A percentile compares a stretch with the other conserved stretches of the same genome.
Evolutionary conservation across 2,113 vertebrate species (phyloP).

Genomic region (Eretmochelys imbricata): DNA sequence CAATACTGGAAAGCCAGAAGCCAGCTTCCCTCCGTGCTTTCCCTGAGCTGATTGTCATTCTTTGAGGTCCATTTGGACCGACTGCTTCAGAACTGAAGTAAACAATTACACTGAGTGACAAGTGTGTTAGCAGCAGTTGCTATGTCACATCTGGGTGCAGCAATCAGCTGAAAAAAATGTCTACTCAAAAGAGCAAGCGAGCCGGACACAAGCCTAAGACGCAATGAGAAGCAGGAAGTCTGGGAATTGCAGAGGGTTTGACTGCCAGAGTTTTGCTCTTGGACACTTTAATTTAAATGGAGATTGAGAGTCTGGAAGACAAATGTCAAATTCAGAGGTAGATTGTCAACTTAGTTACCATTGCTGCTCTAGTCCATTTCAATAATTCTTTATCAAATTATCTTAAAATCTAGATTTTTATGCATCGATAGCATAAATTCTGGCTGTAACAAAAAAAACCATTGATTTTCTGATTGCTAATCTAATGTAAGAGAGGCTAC

Average conservation of each 20-base stretch:
- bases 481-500: background rate
- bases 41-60: background rate
- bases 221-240: background rate
- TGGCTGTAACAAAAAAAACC: background rate
- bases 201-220: background rate
- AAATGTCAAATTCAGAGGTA: background rate
- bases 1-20: background rate
- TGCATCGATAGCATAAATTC: slow-evolving; percentile 5
- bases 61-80: background rate
- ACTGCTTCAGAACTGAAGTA: background rate
- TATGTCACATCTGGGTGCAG: background rate
- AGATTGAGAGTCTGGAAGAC: background rate
- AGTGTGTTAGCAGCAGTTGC: background rate
- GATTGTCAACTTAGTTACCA: fast-evolving
- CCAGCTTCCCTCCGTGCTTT: background rate
- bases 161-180: background rate
- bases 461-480: background rate
- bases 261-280: background rate
- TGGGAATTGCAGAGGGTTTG: background rate
- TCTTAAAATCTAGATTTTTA: background rate
- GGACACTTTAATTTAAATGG: background rate
- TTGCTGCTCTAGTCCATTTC: background rate
- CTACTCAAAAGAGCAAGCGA: background rate
- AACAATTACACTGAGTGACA: fast-evolving
- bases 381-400: background rate